These are phyloP conservation scores for Poecile atricapillus DNA, from an alignment of 2,113 vertebrate genomes.

Conservation along the genomic window DNA sequence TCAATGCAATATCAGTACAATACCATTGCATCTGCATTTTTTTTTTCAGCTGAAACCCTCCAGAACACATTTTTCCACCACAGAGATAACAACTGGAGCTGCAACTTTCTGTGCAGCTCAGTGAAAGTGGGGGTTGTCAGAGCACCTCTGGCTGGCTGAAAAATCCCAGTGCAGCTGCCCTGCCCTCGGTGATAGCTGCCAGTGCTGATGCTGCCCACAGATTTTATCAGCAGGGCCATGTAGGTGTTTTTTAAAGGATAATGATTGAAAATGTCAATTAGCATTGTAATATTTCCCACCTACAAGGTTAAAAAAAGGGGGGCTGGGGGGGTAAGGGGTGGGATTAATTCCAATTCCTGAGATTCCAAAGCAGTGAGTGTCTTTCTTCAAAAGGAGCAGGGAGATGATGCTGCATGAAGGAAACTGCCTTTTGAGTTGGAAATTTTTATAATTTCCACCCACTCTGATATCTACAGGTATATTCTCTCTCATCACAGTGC, in stretches of 20 bases:
- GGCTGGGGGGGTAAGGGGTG: accelerated
- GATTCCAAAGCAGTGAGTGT: not conserved
- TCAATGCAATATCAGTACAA: not conserved
- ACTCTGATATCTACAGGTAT: not conserved
- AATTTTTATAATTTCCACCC: not conserved
- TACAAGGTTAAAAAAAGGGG: not conserved
- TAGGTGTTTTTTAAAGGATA: not conserved
- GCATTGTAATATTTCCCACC: not conserved
- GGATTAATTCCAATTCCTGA: not conserved
- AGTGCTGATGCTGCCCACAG: not conserved
- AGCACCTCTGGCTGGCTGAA: not conserved
- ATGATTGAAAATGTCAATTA: not conserved
- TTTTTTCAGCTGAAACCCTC: not conserved
- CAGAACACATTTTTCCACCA: not conserved
- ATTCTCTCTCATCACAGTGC: not conserved
- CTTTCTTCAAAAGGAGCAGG: not conserved
- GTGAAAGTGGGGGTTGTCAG: not conserved
- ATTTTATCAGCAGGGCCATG: not conserved
- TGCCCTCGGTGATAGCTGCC: not conserved
- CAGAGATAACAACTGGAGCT: not conserved
- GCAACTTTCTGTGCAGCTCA: not conserved
- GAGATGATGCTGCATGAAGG: not conserved
- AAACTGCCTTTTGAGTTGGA: not conserved
- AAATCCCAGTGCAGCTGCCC: not conserved
- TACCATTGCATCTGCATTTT: not conserved